Percentiles rank a stretch among this genome's conserved stretches.
phyloP scores from a whole-genome alignment of 2,888 invertebrate species.

The Eilema caniola region DNA sequence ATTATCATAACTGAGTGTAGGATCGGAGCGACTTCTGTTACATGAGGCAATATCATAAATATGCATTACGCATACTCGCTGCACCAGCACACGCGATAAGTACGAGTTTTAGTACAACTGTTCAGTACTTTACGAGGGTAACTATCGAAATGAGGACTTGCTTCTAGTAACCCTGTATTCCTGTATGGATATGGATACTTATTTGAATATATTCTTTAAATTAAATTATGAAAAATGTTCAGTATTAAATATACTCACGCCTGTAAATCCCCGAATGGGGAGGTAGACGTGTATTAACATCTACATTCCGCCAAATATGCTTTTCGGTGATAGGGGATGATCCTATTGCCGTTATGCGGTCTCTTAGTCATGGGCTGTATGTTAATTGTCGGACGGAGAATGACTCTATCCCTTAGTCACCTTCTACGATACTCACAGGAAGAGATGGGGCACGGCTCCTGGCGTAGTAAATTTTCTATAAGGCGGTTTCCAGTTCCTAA shows the following conservation, averaged over 20 bases:
- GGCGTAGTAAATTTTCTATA: constrained; percentile 89
- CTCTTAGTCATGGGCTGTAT: too few relatives aligned
- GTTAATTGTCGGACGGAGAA: too few relatives aligned
- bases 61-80: constrained; percentile 37
- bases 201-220: too few relatives aligned
- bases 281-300: too few relatives aligned
- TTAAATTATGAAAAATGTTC: too few relatives aligned
- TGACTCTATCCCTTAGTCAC: too few relatives aligned
- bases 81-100: constrained; percentile 7
- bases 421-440: too few relatives aligned
- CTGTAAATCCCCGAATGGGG: too few relatives aligned
- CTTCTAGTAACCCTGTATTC: background rate
- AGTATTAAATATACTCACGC: too few relatives aligned
- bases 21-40: constrained; percentile 28
- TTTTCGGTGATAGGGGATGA: too few relatives aligned
- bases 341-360: too few relatives aligned
- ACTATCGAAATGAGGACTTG: background rate
- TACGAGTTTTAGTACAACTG: constrained; percentile 11
- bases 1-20: constrained; percentile 37
- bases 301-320: too few relatives aligned
- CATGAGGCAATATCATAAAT: constrained; percentile 43
- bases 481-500: constrained; percentile 92
- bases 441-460: constrained; percentile 91
- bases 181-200: background rate
- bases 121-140: constrained; percentile 16